Evolutionary conservation across 1,140 invertebrate species (phyloP).

Genomic region (Drosophila sproati): DNA sequence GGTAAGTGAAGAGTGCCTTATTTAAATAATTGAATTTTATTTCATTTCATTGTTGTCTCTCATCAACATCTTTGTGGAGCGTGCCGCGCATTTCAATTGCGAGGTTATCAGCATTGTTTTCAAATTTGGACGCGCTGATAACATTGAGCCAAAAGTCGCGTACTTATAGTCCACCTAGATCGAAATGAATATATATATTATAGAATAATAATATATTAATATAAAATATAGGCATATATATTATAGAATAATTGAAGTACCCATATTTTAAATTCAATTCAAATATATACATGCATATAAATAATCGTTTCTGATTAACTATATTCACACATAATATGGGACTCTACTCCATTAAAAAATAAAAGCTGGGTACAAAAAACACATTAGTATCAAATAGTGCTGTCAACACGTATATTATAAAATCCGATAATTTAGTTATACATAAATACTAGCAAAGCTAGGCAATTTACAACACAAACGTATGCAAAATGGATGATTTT

Average conservation of each 20-base stretch:
- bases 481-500: conserved; percentile 35
- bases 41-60: not conserved
- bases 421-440: too few relatives aligned
- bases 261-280: too few relatives aligned
- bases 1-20: conserved; percentile 87
- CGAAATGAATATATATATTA: not conserved
- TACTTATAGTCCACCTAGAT: not conserved
- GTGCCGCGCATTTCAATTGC: conserved; percentile 49
- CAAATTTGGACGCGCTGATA: conserved; percentile 58
- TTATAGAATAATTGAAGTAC: too few relatives aligned
- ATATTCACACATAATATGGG: too few relatives aligned
- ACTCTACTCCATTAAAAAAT: too few relatives aligned
- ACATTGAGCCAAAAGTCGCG: conserved; percentile 52
- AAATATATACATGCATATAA: too few relatives aligned
- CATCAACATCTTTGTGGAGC: conserved; percentile 52
- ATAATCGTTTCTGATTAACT: too few relatives aligned
- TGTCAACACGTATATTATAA: too few relatives aligned
- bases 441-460: too few relatives aligned
- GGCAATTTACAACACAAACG: not conserved
- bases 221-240: too few relatives aligned
- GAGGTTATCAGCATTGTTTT: conserved; percentile 61
- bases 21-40: not conserved
- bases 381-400: not conserved
- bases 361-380: not conserved
- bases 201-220: not conserved